A percentile compares a stretch with the other conserved stretches of the same genome.
phyloP scores from a whole-genome alignment of 2,113 vertebrate species.

The Chaetodon auriga region DNA sequence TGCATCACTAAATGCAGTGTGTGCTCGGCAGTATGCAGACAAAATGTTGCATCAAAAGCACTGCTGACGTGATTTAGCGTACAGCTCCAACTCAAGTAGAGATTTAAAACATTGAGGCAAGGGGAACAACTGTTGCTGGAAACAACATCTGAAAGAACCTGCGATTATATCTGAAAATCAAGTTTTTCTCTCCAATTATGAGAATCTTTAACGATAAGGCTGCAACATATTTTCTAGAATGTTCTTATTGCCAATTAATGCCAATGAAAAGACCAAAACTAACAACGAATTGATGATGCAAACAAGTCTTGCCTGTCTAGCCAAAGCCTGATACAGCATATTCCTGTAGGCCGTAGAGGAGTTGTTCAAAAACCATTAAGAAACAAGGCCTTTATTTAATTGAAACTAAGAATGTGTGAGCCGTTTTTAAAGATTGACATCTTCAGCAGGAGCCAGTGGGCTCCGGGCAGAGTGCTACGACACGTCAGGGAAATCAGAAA shows the following conservation, averaged over 20 bases:
- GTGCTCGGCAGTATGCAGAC: constrained; percentile 14
- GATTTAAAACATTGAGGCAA: neutral
- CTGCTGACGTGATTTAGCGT: constrained; percentile 3
- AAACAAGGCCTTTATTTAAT: too few species aligned
- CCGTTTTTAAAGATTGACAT: neutral
- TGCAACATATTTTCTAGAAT: neutral
- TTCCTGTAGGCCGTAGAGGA: neutral
- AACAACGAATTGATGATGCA: neutral
- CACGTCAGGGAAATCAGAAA: neutral
- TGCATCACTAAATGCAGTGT: constrained; percentile 35
- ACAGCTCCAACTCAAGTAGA: neutral
- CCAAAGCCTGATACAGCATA: neutral
- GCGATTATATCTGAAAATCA: neutral
- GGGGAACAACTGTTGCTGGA: neutral
- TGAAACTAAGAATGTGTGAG: neutral
- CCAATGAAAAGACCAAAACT: neutral
- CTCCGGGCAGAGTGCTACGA: neutral
- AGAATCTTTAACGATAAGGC: neutral
- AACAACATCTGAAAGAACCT: neutral
- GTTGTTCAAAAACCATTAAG: too few species aligned
- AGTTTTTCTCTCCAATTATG: neutral
- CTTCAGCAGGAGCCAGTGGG: neutral
- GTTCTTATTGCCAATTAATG: neutral
- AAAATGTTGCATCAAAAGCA: constrained; percentile 15
- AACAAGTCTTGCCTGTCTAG: neutral